Base-by-base conservation (phyloP, 92 coral and sea anemone species). In the Parazoanthus swiftii region DNA sequence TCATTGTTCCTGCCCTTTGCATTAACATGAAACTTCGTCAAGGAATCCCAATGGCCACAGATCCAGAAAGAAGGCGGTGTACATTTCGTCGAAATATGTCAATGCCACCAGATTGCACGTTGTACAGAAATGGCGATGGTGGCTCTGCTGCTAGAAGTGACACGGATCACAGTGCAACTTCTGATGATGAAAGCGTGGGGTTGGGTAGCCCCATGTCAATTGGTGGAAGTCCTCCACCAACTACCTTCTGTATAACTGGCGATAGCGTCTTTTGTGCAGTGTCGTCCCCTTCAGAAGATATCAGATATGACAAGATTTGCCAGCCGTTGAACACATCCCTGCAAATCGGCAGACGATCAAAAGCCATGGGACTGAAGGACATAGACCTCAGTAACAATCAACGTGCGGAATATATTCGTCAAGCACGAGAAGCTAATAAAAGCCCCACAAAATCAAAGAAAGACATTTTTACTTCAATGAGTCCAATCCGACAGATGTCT, bases 321-420 rank as follows among this genome's bases (percentile, higher is more conserved):
- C 77, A 68, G 58, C 48, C 87, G 14, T 15, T 84, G 36, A 84
- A 71, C 87, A 46, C 44, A 26, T 95, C 94, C 0, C 91, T 95
- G 51, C 91, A 88, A 59, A 88, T 95, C 25, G 98, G 98, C 6
- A 86, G 94, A 70, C 98, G 93, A 4, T 46, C 89, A 71, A 81
- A 90, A 23, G 82, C 93, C 2, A n/a, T 91, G 72, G 98, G 98
- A 7, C 85, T 93, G 4, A 95, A 95, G 70, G 96, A 95, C 71
- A 81, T 95, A 25, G 94, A 95, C 76, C 81, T 95, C 81, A 89
- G 89, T 1, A 89, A 82, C 43, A 93, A 86, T 75, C 86, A 70
- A 37, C 85, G 88, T 25, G 98, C 96, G 15, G 90, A 79, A 76
- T 89, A 93, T 83, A 82, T 93, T 21, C 93, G 93, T 86, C 54